Base-by-base conservation (phyloP, 2,113 vertebrate species). In the Suricata suricatta region DNA sequence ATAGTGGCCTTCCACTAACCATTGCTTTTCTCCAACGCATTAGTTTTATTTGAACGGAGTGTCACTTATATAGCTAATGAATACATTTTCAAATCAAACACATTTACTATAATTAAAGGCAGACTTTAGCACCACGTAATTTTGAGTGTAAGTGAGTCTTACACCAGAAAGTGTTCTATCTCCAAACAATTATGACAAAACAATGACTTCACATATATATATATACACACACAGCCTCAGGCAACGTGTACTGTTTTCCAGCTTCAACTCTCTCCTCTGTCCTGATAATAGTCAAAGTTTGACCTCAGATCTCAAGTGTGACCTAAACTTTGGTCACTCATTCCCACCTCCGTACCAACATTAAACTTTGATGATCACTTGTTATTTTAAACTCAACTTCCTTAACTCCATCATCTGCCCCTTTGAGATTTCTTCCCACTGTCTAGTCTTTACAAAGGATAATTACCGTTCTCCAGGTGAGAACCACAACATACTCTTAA, bases 31-130 rank as follows among this genome's bases (percentile, higher is more conserved):
- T 94, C 85, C 9, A 66, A 17, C 15, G 10, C 54, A 7, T 77
- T 64, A 54, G 96, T 97, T 96, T 76, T 85, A 85, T 94, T 33
- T 95, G 95, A 98, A 97, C 92, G 95, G 98, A 98, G 21, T 80
- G 41, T 90, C 86, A 85, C 29, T 96, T 96, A 85, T 19, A 71
- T 29, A 80, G 68, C 68, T 85, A 82, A 80, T 97, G 93, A 98
- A 94, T 71, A 98, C 23, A 98, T 19, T 96, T 89, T 97, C 38
- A 92, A 96, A 82, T 86, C 94, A 95, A 95, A 96, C 60, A 12
- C 60, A 93, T 90, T 93, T 87, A 79, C 33, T 87, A 33, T 87
- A 97, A 98, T 97, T 97, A 97, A 97, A 95, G 88, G 25, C 79
- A 98, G 88, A 97, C n/a, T 66, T 85, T 25, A 93, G 44, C 77